These are phyloP conservation scores for Apis cerana DNA, from an alignment of 1,140 invertebrate species.

Conservation along the genomic window DNA sequence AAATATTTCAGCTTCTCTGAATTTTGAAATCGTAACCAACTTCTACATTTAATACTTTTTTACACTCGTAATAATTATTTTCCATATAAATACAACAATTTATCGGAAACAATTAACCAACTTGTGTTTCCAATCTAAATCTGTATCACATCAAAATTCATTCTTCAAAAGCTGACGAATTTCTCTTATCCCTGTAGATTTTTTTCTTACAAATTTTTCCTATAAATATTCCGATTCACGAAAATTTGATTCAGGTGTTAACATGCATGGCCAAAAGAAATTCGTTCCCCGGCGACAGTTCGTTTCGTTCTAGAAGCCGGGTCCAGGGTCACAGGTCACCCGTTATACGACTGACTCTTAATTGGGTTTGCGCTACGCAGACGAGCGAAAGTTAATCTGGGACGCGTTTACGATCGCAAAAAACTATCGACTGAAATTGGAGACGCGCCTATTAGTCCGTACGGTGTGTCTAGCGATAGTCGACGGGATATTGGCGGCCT, in stretches of 20 bases:
- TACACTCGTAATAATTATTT: background rate
- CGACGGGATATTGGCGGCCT: conserved; percentile 69
- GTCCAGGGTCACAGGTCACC: conserved; percentile 50
- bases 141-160: too few species aligned
- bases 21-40: background rate
- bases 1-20: background rate
- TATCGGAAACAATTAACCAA: background rate
- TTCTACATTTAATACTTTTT: background rate
- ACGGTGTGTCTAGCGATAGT: conserved; percentile 58
- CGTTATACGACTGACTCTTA: conserved; percentile 67
- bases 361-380: conserved; percentile 69
- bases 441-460: conserved; percentile 67
- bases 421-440: conserved; percentile 78
- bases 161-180: background rate
- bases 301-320: conserved; percentile 30
- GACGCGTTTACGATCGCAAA: conserved; percentile 76
- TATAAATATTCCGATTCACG: background rate
- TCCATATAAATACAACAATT: background rate
- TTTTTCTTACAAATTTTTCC: too few species aligned
- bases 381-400: conserved; percentile 70
- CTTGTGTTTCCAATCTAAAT: background rate
- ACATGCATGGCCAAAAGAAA: background rate
- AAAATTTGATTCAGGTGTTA: conserved; percentile 2
- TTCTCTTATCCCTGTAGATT: too few species aligned
- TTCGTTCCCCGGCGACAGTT: conserved; percentile 38